Conservation (phyloP, 2,113 vertebrate genomes). For the Vimba vimba region DNA sequence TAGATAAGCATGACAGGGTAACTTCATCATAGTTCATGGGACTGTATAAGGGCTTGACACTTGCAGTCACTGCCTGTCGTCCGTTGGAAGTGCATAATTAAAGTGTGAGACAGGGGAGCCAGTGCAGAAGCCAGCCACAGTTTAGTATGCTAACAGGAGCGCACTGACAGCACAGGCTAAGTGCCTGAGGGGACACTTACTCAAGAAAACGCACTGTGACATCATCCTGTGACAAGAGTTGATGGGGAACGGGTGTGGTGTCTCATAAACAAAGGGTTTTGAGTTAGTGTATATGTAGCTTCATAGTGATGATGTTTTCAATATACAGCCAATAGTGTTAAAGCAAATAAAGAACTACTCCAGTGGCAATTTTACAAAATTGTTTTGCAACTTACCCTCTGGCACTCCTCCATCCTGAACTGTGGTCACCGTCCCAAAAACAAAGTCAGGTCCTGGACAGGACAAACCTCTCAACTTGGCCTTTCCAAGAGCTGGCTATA, state of each 20-base stretch:
- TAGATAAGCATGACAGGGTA: slow-evolving; percentile 22
- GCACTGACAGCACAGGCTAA: slow-evolving; percentile 38
- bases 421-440: slow-evolving; percentile 71
- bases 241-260: slow-evolving; percentile 8
- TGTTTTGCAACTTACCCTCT: slow-evolving; percentile 74
- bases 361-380: background rate
- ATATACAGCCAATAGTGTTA: background rate
- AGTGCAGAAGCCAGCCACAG: slow-evolving; percentile 39
- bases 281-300: background rate
- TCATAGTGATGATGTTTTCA: background rate
- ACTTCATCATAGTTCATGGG: slow-evolving; percentile 1
- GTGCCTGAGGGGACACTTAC: slow-evolving; percentile 38
- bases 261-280: slow-evolving; percentile 38
- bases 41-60: slow-evolving; percentile 38
- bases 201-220: slow-evolving; percentile 45
- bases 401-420: slow-evolving; percentile 80
- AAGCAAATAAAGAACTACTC: background rate
- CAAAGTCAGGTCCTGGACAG: slow-evolving; percentile 78
- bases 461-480: slow-evolving; percentile 70
- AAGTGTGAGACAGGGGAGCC: slow-evolving; percentile 44
- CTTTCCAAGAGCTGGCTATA: slow-evolving; percentile 80
- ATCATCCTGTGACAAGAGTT: slow-evolving; percentile 34
- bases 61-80: slow-evolving; percentile 28
- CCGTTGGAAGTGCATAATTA: slow-evolving; percentile 50
- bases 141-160: slow-evolving; percentile 47